Evolutionary conservation across 1,140 invertebrate genomes (phyloP), one percentile per base, ranked within the genome.

Genomic region (Diploscapter pachys): DNA sequence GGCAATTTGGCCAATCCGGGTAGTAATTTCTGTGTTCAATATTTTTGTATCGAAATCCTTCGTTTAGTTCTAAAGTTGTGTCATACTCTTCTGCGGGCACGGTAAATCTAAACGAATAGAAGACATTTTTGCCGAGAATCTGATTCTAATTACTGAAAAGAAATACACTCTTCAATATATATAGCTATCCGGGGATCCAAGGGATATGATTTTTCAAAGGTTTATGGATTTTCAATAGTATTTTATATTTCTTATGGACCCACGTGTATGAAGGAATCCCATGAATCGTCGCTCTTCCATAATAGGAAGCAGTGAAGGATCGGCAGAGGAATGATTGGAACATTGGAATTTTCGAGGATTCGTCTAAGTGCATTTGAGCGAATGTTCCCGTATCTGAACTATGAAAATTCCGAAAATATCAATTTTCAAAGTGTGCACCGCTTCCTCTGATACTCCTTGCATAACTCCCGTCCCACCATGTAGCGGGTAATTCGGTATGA

Each of bases 1-100:
- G 71, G 67, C 81, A 81, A 8, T 57, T 52, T n/a, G 80, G 80
- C 80, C 80, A 81, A 5, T 82, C 31, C 4, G 80, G 77, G 55
- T 64, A 82, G 71, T 81, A 81, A 64, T 81, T 80, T 13, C 73
- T 65, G 5, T 71, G 72, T 69, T 81, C 80, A 0, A 59, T 50
- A 61, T 81, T 81, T 57, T 52, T 13, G 71, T 81, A 81, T 51
- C 81, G 78, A 66, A 81, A 82, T 13, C 80, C 80, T 2, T 66
- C 52, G 13, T 81, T 81, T 53, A 82, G 61, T 59, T 75, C 61
- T 49, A 76, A 63, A 2, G 78, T 81, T 49, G 80, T 81, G 74
- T 81, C 81, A 31, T 57, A 81, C 49, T 71, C 69, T 31, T 73
- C 69, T 54, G 49, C 48, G 0, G 65, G 63, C 49, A 72, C 63